These are phyloP conservation scores for Cecropterus lyciades DNA, from an alignment of 1,140 invertebrate species.

Conservation along the genomic window DNA sequence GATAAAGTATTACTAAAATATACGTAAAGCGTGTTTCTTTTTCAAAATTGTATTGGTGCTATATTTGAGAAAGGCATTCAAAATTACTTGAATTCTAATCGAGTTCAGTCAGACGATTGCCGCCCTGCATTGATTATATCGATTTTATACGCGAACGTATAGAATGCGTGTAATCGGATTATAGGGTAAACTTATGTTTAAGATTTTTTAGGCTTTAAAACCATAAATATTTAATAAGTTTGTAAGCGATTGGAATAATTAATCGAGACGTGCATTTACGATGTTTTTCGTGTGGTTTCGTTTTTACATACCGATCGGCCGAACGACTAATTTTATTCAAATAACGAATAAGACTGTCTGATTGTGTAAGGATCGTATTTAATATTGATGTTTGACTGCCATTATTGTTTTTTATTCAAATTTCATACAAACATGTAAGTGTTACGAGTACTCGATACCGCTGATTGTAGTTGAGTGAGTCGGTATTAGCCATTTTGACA, in stretches of 20 bases:
- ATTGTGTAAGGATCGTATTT: conserved; percentile 62
- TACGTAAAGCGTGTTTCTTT: conserved; percentile 2
- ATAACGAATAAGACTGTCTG: conserved; percentile 75
- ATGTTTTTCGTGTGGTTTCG: conserved; percentile 51
- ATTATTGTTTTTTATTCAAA: conserved; percentile 56
- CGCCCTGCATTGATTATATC: conserved; percentile 76
- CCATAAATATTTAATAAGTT: conserved; percentile 55
- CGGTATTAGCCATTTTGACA: conserved; percentile 34
- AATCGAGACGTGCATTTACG: conserved; percentile 62
- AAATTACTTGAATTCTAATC: conserved; percentile 18
- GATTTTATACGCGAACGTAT: conserved; percentile 64
- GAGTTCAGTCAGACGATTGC: conserved; percentile 16
- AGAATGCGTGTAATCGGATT: conserved; percentile 74
- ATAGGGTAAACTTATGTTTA: conserved; percentile 72
- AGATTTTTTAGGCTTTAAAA: conserved; percentile 76
- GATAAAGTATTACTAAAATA: not conserved
- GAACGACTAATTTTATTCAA: conserved; percentile 58
- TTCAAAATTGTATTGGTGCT: conserved; percentile 53
- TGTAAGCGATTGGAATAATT: conserved; percentile 29
- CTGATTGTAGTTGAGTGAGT: conserved; percentile 33
- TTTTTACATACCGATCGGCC: conserved; percentile 47
- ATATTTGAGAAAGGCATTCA: conserved; percentile 40
- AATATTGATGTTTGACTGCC: conserved; percentile 68
- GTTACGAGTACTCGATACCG: conserved; percentile 31
- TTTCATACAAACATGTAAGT: conserved; percentile 27